Conservation (phyloP, 2,888 invertebrate species). For the Syritta pipiens region DNA sequence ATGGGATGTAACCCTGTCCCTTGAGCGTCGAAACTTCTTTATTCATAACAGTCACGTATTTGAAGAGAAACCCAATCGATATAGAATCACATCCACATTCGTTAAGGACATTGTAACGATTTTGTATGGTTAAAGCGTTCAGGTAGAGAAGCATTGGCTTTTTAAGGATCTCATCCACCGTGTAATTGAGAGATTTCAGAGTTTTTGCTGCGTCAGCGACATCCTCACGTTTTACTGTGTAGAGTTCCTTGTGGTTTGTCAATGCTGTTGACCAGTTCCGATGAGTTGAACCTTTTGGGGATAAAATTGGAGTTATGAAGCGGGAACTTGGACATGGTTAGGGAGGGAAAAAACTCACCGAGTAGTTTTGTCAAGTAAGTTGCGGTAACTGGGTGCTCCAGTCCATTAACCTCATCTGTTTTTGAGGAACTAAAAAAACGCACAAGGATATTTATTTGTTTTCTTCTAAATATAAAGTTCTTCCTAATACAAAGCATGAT, state of each 20-base stretch:
- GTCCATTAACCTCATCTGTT: constrained; percentile 28
- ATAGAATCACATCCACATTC: constrained; percentile 82
- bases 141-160: constrained; percentile 82
- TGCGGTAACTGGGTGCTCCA: constrained; percentile 31
- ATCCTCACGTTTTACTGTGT: constrained; percentile 74
- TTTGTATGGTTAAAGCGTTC: constrained; percentile 81
- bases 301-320: background rate
- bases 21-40: constrained; percentile 78
- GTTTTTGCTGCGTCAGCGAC: constrained; percentile 72
- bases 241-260: constrained; percentile 74
- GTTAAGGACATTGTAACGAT: constrained; percentile 82
- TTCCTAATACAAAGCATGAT: constrained; percentile 30
- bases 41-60: constrained; percentile 76
- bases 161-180: constrained; percentile 80
- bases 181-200: constrained; percentile 78
- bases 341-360: constrained; percentile 28
- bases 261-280: constrained; percentile 73
- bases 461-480: constrained; percentile 1
- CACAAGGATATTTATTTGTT: constrained; percentile 31
- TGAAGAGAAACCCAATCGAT: constrained; percentile 77
- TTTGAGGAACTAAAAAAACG: constrained; percentile 27
- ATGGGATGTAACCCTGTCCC: constrained; percentile 76
- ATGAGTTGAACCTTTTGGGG: constrained; percentile 73
- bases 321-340: background rate
- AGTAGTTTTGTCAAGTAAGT: constrained; percentile 29